These are phyloP conservation scores for Euwallacea similis DNA, from an alignment of 1,140 invertebrate genomes.

Conservation along the genomic window DNA sequence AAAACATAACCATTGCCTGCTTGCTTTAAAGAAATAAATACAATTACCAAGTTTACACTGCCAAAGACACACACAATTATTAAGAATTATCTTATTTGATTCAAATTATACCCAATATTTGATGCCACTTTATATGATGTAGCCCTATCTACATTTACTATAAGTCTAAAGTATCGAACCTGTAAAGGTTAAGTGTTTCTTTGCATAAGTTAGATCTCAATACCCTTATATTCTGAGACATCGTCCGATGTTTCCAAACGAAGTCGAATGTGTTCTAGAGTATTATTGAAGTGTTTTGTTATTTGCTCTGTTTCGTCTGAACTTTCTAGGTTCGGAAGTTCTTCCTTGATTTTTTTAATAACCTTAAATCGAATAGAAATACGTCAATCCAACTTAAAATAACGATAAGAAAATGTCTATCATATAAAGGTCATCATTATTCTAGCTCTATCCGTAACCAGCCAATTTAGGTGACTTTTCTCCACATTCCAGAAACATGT, in stretches of 20 bases:
- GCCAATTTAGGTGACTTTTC: not conserved
- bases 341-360: constrained; percentile 89
- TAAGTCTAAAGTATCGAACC: too few species aligned
- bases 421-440: not conserved
- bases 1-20: too few species aligned
- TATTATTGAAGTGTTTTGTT: constrained; percentile 90
- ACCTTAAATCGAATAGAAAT: constrained; percentile 53
- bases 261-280: constrained; percentile 74
- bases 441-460: not conserved
- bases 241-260: constrained; percentile 68
- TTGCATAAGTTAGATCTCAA: constrained; percentile 49
- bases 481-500: not conserved
- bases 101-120: not conserved
- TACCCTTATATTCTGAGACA: constrained; percentile 65
- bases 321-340: constrained; percentile 88
- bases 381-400: too few species aligned
- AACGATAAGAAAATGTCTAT: too few species aligned
- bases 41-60: too few species aligned
- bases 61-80: too few species aligned
- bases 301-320: constrained; percentile 96
- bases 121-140: constrained; percentile 5
- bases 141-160: not conserved
- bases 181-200: too few species aligned
- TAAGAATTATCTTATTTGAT: too few species aligned
- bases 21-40: too few species aligned